Evolutionary conservation across 2,113 vertebrate genomes (phyloP).

Genomic region (Tenebrosternarchus preto): DNA sequence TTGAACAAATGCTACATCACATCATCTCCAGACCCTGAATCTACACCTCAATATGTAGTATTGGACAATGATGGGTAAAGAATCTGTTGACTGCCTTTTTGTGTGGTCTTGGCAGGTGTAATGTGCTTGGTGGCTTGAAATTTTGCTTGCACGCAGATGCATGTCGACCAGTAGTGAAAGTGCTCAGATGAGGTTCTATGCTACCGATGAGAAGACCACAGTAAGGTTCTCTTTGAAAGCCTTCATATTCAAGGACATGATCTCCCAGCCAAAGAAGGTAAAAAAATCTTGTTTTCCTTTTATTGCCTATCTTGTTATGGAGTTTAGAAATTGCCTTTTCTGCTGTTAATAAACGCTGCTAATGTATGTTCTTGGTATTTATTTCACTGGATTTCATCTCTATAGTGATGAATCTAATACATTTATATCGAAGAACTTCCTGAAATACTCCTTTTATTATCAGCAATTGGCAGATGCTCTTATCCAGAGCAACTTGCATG

Average conservation of each 20-base stretch:
- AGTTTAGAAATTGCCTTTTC: no score
- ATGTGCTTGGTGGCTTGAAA: neutral
- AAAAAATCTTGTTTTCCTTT: neutral
- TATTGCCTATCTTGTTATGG: no score
- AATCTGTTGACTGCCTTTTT: neutral
- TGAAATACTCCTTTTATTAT: no score
- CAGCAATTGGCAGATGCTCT: no score
- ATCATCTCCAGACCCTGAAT: neutral
- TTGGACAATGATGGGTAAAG: constrained; percentile 69
- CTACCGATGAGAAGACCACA: neutral
- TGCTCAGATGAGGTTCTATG: constrained; percentile 58
- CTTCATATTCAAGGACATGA: constrained; percentile 54
- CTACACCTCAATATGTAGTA: constrained; percentile 51
- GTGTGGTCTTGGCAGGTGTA: neutral
- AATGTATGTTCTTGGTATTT: no score
- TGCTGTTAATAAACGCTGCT: no score
- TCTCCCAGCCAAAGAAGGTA: constrained; percentile 50
- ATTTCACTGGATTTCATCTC: no score
- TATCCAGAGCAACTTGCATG: neutral
- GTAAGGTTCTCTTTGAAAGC: constrained; percentile 61
- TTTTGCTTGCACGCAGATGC: constrained; percentile 58
- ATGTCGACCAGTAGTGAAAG: constrained; percentile 64
- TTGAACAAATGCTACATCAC: constrained; percentile 68
- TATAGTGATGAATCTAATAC: no score
- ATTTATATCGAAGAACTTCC: no score